Conservation (phyloP, 1,140 invertebrate genomes). For the Solenopsis invicta region DNA sequence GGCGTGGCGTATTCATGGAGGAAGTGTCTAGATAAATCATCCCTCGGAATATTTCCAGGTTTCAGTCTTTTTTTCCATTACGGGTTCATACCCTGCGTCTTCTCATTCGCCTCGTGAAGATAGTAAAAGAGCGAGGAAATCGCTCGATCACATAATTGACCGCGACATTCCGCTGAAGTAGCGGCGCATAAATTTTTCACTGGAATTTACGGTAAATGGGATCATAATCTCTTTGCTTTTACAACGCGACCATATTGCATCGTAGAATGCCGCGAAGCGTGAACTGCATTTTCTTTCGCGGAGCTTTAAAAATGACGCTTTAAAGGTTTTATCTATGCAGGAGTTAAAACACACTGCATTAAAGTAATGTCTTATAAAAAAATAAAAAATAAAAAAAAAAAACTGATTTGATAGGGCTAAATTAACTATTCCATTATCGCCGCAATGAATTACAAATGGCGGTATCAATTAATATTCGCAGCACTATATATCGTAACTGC, state of each 20-base stretch:
- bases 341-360: not conserved
- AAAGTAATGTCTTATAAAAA: not conserved
- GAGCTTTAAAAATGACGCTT: not conserved
- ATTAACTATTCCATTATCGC: slow-evolving; percentile 2
- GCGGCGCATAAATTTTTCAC: slow-evolving; percentile 32
- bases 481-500: not conserved
- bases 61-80: not conserved
- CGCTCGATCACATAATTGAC: slow-evolving; percentile 48
- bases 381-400: not conserved
- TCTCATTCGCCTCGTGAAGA: slow-evolving; percentile 10
- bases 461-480: slow-evolving; percentile 26
- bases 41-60: slow-evolving; percentile 18
- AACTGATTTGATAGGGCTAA: not conserved
- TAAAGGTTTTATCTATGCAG: not conserved
- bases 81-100: not conserved
- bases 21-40: slow-evolving; percentile 53
- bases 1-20: not conserved
- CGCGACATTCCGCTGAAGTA: slow-evolving; percentile 39
- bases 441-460: not conserved
- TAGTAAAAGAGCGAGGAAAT: slow-evolving; percentile 21
- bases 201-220: slow-evolving; percentile 41
- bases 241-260: slow-evolving; percentile 18
- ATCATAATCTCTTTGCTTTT: slow-evolving; percentile 36
- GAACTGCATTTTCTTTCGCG: not conserved
- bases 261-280: not conserved